These are phyloP conservation scores for Drosophila yooni DNA, from an alignment of 2,888 invertebrate species.

Conservation along the genomic window DNA sequence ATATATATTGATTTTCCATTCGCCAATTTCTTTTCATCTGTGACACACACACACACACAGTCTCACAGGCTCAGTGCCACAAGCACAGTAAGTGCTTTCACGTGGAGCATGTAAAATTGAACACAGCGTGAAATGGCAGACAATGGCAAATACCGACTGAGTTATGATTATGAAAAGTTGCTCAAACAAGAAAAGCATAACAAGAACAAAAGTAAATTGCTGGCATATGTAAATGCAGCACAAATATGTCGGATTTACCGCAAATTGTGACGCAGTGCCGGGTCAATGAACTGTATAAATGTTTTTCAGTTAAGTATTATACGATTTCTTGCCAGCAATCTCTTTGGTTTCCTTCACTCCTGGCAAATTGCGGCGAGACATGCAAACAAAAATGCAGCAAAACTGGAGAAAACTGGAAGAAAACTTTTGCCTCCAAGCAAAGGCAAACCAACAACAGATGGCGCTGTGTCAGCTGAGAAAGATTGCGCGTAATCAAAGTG, in stretches of 20 bases:
- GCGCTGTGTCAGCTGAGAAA: constrained; percentile 23
- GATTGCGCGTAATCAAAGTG: constrained; percentile 53
- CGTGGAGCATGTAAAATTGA: constrained; percentile 59
- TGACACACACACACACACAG: constrained; percentile 11
- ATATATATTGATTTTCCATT: constrained; percentile 80
- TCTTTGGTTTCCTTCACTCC: constrained; percentile 3
- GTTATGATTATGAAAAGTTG: constrained; percentile 78
- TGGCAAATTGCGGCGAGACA: constrained; percentile 65
- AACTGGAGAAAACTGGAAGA: constrained; percentile 34
- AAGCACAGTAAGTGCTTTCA: constrained; percentile 57
- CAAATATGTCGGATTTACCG: constrained; percentile 63
- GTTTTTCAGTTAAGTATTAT: constrained; percentile 61
- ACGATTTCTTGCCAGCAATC: constrained; percentile 23
- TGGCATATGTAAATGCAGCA: constrained; percentile 53
- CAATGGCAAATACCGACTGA: constrained; percentile 59
- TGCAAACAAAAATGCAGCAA: constrained; percentile 52
- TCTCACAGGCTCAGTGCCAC: background rate
- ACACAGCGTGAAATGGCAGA: constrained; percentile 59
- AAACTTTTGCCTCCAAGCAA: constrained; percentile 5
- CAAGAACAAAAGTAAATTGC: constrained; percentile 16
- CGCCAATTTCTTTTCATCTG: constrained; percentile 65
- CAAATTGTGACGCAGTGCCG: constrained; percentile 58
- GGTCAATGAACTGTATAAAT: constrained; percentile 68
- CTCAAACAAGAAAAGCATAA: constrained; percentile 24
- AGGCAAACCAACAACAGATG: constrained; percentile 13